phyloP scores from a whole-genome alignment of 2,113 vertebrate species.

The Anser brachyrhynchus region DNA sequence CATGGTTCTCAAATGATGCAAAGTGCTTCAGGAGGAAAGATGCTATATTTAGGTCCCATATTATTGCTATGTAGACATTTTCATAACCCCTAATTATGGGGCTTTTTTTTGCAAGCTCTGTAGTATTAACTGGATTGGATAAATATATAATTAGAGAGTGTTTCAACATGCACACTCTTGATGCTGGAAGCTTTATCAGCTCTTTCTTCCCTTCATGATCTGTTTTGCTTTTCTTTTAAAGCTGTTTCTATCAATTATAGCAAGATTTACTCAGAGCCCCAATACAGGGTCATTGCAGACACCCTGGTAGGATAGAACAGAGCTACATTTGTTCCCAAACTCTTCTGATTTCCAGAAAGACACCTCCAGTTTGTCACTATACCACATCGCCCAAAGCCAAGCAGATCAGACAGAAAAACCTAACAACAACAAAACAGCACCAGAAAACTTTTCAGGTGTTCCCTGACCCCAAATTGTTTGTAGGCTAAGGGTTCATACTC shows the following conservation, averaged over 20 bases:
- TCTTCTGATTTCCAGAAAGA: slow-evolving; percentile 17
- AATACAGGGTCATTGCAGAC: slow-evolving; percentile 51
- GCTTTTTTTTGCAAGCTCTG: slow-evolving; percentile 71
- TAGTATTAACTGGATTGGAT: slow-evolving; percentile 75
- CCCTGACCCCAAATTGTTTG: neutral
- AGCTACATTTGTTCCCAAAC: neutral
- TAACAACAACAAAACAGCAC: neutral
- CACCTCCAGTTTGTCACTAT: neutral
- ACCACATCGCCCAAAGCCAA: neutral
- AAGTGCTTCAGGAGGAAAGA: slow-evolving; percentile 72
- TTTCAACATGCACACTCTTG: slow-evolving; percentile 75
- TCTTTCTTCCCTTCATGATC: slow-evolving; percentile 72
- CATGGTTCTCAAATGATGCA: slow-evolving; percentile 57
- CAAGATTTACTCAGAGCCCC: slow-evolving; percentile 51
- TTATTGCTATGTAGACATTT: slow-evolving; percentile 75
- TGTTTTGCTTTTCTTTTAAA: slow-evolving; percentile 70
- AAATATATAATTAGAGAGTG: slow-evolving; percentile 76
- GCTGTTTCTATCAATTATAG: slow-evolving; percentile 66
- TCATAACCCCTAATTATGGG: slow-evolving; percentile 74
- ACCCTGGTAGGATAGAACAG: neutral
- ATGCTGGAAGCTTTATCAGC: slow-evolving; percentile 73
- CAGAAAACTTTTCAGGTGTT: slow-evolving; percentile 18
- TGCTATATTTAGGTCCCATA: slow-evolving; percentile 72
- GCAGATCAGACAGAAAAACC: neutral
- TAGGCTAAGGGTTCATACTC: neutral